Conservation (phyloP, 2,113 vertebrate species). For the Triplophysa tibetana region DNA sequence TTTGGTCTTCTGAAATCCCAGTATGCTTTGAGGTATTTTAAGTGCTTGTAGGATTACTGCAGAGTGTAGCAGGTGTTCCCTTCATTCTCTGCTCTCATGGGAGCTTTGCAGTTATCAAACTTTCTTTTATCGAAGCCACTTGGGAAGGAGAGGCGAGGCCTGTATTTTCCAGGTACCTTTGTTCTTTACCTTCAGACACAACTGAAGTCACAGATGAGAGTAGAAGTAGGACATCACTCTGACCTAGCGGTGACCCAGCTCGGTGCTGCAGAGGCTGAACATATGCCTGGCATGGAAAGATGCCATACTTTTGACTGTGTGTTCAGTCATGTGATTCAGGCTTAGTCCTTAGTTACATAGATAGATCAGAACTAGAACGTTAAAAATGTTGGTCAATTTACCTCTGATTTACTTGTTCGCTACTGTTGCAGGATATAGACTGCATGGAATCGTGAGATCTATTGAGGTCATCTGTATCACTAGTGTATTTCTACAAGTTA, state of each 20-base stretch:
- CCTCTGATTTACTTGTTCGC: no score
- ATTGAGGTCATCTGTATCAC: no score
- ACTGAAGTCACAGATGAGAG: neutral
- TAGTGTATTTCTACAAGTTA: no score
- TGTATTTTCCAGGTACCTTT: slow-evolving; percentile 1
- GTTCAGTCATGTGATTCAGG: neutral
- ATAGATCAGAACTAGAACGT: neutral
- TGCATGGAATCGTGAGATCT: no score
- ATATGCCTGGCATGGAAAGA: neutral
- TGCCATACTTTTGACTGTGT: neutral
- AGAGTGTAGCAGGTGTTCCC: neutral
- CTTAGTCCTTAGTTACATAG: neutral
- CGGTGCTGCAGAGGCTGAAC: neutral
- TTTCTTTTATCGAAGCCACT: neutral
- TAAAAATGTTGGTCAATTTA: no score
- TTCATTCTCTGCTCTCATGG: neutral
- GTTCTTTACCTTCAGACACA: neutral
- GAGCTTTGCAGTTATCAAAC: slow-evolving; percentile 5
- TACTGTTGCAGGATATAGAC: no score
- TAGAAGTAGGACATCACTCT: neutral
- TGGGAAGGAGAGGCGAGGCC: neutral
- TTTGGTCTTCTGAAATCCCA: neutral
- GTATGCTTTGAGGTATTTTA: neutral
- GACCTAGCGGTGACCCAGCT: neutral
- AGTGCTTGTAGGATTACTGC: neutral